These are phyloP conservation scores for Steatornis caripensis DNA, from an alignment of 2,113 vertebrate species.

Conservation along the genomic window DNA sequence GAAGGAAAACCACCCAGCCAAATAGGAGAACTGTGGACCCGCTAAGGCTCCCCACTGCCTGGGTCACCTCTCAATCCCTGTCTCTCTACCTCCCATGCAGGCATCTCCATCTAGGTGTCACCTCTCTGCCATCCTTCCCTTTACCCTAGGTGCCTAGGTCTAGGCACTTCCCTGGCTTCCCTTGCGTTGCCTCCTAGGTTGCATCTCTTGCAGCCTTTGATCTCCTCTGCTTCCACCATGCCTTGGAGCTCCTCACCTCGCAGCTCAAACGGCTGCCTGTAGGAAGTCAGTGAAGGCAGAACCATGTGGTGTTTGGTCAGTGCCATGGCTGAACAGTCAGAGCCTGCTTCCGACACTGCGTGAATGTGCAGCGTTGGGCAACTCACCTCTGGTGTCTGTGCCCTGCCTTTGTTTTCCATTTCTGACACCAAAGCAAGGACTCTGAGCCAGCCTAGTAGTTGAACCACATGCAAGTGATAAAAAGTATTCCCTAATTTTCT, in stretches of 20 bases:
- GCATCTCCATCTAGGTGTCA: not conserved
- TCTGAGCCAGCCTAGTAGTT: not conserved
- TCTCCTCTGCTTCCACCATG: not conserved
- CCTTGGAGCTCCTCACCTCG: not conserved
- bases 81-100: not conserved
- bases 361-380: not conserved
- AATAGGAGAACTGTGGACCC: not conserved
- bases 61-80: not conserved
- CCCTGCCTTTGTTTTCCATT: not conserved
- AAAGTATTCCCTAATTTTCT: not conserved
- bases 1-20: not conserved
- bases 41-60: not conserved
- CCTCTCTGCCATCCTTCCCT: not conserved
- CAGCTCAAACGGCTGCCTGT: not conserved
- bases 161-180: not conserved
- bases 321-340: not conserved
- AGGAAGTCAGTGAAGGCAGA: not conserved
- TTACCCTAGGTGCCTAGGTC: not conserved
- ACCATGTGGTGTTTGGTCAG: fast-evolving
- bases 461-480: not conserved
- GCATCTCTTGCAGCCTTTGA: not conserved
- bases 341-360: not conserved
- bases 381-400: not conserved
- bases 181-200: not conserved
- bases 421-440: not conserved